A percentile compares a stretch with the other conserved stretches of the same genome.
Evolutionary conservation across 2,888 invertebrate genomes (phyloP).

Genomic region (Hyalella azteca): DNA sequence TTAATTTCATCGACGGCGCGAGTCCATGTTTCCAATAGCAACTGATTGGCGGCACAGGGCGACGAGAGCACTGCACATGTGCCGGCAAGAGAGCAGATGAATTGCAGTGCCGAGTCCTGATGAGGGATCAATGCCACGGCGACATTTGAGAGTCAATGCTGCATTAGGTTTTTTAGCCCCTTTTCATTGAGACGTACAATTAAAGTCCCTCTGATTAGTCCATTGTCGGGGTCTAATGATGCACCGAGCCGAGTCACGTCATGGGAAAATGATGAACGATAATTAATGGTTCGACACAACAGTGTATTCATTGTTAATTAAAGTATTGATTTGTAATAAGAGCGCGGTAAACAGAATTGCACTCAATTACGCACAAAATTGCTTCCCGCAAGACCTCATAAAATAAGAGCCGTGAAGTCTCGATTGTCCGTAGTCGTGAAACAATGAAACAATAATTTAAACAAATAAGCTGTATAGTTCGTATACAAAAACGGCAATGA

Average conservation of each 20-base stretch:
- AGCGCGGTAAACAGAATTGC: too few relatives aligned
- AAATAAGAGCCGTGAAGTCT: too few relatives aligned
- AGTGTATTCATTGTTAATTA: neutral
- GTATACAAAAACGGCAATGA: too few relatives aligned
- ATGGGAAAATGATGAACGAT: neutral
- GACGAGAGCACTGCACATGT: neutral
- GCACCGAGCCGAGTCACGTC: neutral
- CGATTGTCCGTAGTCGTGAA: too few relatives aligned
- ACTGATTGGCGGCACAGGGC: conserved; percentile 5
- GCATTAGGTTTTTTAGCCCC: neutral
- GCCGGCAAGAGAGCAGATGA: neutral
- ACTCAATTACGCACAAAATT: too few relatives aligned
- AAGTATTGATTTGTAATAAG: too few relatives aligned
- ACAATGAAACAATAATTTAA: too few relatives aligned
- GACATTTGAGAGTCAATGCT: neutral
- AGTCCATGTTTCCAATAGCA: neutral
- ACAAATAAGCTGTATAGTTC: too few relatives aligned
- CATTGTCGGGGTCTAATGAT: neutral
- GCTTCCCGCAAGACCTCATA: too few relatives aligned
- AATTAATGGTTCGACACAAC: neutral
- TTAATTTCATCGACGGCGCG: neutral
- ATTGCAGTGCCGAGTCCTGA: neutral
- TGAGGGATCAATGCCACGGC: neutral
- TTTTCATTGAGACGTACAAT: neutral
- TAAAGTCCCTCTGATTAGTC: neutral